Evolutionary conservation across 2,797 vertebrate species (phyloP), one percentile per base, ranked within the genome.

Genomic region (Garrulus glandarius): DNA sequence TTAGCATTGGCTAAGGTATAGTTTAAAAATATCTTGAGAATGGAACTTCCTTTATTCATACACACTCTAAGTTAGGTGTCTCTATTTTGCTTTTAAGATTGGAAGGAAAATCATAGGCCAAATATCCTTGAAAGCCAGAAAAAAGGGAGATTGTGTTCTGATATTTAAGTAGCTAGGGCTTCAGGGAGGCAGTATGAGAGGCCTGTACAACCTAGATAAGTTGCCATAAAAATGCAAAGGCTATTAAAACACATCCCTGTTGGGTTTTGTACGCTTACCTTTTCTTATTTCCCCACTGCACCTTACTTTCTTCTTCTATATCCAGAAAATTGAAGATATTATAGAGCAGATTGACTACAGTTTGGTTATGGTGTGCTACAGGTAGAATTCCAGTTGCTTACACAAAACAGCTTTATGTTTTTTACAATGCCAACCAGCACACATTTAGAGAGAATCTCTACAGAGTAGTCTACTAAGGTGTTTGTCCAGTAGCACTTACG

Each of bases 231-330:
- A 63, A 17, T 47, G 18, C 22, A 65, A 36, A 93, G 14, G 16
- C 29, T 72, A 0, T 78, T 70, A 29, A 7, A 50, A n/a, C 8
- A 2, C 14, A 1, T 21, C 72, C 29, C 49, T 57, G 15, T 52
- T 43, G 41, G 5, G 13, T 29, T 41, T 21, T 2, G 6, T 21
- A 21, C 0, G 0, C 26, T 36, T 43, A 6, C 23, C 4, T 6
- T n/a, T 64, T 39, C n/a, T 87, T 6, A 37, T 56, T 74, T 69
- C 69, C 56, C 29, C 18, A 27, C 18, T 74, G 18, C 9, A 8
- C 5, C 5, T 24, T n/a, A 3, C 17, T 43, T 64, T 37, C 39
- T 84, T 19, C 57, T 65, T 46, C 32, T 53, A 1, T 50, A 41
- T 52, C 39, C 57, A 59, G 44, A 63, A 84, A 76, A 78, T 17